Percentiles rank a stretch among this genome's conserved stretches.
phyloP scores from a whole-genome alignment of 2,888 invertebrate species.

The Apoderus coryli region DNA sequence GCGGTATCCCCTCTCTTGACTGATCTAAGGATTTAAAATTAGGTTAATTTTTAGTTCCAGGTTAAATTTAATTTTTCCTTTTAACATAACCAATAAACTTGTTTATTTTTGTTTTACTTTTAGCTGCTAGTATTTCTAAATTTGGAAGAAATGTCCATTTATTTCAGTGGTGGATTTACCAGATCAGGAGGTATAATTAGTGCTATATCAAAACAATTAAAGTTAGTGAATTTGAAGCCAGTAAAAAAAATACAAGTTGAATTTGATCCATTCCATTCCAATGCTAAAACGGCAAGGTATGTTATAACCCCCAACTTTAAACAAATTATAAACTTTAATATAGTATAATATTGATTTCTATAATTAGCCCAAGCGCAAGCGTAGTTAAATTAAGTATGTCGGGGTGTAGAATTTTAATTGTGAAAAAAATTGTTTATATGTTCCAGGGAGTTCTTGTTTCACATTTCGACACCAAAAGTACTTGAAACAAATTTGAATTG shows the following conservation, averaged over 20 bases:
- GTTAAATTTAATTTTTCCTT: too few species aligned
- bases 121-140: too few species aligned
- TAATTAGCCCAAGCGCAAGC: constrained; percentile 24
- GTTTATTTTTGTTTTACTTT: too few species aligned
- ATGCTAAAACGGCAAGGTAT: constrained; percentile 45
- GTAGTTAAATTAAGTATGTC: constrained; percentile 15
- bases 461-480: constrained; percentile 51
- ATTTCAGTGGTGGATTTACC: constrained; percentile 49
- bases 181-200: constrained; percentile 55
- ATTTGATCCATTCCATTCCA: constrained; percentile 73
- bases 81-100: too few species aligned
- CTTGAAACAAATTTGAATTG: constrained; percentile 60
- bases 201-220: constrained; percentile 60
- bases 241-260: constrained; percentile 61
- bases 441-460: constrained; percentile 57
- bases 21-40: too few species aligned
- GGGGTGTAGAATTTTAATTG: too few species aligned
- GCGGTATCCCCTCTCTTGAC: too few species aligned
- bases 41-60: too few species aligned
- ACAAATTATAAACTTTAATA: too few species aligned
- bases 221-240: constrained; percentile 58
- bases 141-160: constrained; percentile 59
- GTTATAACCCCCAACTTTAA: constrained; percentile 24
- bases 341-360: constrained; percentile 23
- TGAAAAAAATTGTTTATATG: too few species aligned